Conservation (phyloP, 2,888 invertebrate genomes). For the Pasiphila rectangulata region DNA sequence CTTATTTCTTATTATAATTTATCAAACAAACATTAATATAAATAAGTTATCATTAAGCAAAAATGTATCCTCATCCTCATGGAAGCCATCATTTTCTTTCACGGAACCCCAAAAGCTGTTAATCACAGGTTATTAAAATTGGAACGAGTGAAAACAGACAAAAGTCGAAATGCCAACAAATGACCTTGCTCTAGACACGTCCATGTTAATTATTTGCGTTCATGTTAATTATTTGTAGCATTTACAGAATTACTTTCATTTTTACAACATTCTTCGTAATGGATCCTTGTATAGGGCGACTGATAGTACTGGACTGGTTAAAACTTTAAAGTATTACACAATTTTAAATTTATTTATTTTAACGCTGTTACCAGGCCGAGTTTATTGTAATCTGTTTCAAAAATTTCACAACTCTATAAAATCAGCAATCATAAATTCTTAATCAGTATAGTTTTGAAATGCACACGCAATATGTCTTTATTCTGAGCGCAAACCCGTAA, state of each 20-base stretch:
- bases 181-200: constrained; percentile 65
- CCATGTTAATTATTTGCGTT: constrained; percentile 59
- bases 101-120: constrained; percentile 36
- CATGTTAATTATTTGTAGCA: constrained; percentile 62
- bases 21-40: not conserved
- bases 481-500: too few species aligned
- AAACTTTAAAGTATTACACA: constrained; percentile 1
- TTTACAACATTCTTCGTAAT: constrained; percentile 38
- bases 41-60: too few species aligned
- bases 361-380: too few species aligned
- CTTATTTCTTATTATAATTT: too few species aligned
- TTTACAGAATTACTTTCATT: constrained; percentile 49
- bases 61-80: too few species aligned
- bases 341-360: not conserved
- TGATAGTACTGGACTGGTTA: constrained; percentile 11
- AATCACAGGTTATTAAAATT: constrained; percentile 52
- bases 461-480: too few species aligned
- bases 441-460: too few species aligned
- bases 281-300: constrained; percentile 23
- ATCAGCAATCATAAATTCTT: too few species aligned
- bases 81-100: not conserved
- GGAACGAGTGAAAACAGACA: constrained; percentile 63
- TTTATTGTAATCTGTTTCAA: too few species aligned
- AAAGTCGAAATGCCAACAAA: constrained; percentile 64
- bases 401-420: too few species aligned